Evolutionary conservation across 2,113 vertebrate species (phyloP).

Genomic region (Campylorhamphus procurvoides): DNA sequence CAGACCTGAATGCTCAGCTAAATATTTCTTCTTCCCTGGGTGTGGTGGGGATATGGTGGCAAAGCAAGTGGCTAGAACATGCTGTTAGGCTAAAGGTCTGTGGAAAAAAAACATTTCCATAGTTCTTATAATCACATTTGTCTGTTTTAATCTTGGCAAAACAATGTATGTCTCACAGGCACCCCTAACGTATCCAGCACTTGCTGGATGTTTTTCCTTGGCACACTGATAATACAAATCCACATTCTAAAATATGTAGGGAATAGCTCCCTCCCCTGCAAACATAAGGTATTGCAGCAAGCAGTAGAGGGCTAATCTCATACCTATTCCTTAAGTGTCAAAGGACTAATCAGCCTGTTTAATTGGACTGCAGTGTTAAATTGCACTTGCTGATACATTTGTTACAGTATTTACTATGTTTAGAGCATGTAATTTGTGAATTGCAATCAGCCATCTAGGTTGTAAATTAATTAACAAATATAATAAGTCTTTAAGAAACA

Average conservation of each 20-base stretch:
- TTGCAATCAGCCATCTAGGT: not conserved
- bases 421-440: not conserved
- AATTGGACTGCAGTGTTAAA: not conserved
- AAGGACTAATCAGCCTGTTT: not conserved
- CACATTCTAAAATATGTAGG: not conserved
- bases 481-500: not conserved
- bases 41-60: not conserved
- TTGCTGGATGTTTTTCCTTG: not conserved
- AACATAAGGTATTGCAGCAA: conserved; percentile 14
- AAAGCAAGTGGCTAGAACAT: not conserved
- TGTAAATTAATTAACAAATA: conserved; percentile 23
- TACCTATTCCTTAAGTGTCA: not conserved
- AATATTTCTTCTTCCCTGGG: not conserved
- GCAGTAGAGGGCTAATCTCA: not conserved
- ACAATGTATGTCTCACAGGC: not conserved
- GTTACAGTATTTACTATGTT: not conserved
- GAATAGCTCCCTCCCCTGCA: conserved; percentile 65
- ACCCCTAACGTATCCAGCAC: not conserved
- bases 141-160: not conserved
- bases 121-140: not conserved
- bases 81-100: not conserved
- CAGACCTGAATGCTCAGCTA: not conserved
- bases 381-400: not conserved
- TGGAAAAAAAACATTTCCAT: not conserved
- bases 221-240: not conserved